Evolutionary conservation across 2,888 invertebrate species (phyloP), one percentile per base, ranked within the genome.

Genomic region (Melanargia galathea): DNA sequence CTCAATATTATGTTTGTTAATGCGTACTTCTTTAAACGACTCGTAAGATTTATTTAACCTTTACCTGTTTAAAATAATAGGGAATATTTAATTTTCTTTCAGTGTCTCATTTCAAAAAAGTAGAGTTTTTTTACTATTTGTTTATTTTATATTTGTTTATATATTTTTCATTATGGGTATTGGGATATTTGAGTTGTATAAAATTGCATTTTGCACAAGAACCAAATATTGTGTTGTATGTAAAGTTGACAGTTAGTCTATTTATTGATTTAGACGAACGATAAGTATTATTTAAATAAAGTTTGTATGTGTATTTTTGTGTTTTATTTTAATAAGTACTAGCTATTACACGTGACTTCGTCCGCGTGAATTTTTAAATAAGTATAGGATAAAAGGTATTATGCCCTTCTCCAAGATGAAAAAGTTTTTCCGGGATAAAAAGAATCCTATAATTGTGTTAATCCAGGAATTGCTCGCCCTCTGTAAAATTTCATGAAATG

Each of bases 231-330:
- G 40, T 16, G n/a, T 20, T 46, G 45, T 46, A 43, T 16, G 8
- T 18, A 43, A 18, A 7, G 8, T 43, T 43, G 43, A 18, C 43
- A 30, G 20, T 57, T 57, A 43, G 30, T 57, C 13, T 57, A 57
- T 57, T 46, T 57, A 46, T 33, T 46, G 33, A 57, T 45, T 46
- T 57, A 33, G 30, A 33, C 30, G 33, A 33, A 33, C 7, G 13
- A 33, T 57, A 20, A 46, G 70, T 66, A 65, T 70, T 69, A 68
- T 65, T 64, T 63, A 60, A 70, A 69, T 70, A 70, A 70, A 70
- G 68, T 70, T 70, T 69, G 70, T 67, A 68, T 38, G 64, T 70
- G 70, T 58, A 64, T 40, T 20, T 30, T 13, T 16, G 38, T 38
- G 16, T 66, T 63, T 66, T 57, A 60, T 63, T 67, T 33, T 45